Conservation (phyloP, 2,888 invertebrate species). For the Nemotelus nigrinus region DNA sequence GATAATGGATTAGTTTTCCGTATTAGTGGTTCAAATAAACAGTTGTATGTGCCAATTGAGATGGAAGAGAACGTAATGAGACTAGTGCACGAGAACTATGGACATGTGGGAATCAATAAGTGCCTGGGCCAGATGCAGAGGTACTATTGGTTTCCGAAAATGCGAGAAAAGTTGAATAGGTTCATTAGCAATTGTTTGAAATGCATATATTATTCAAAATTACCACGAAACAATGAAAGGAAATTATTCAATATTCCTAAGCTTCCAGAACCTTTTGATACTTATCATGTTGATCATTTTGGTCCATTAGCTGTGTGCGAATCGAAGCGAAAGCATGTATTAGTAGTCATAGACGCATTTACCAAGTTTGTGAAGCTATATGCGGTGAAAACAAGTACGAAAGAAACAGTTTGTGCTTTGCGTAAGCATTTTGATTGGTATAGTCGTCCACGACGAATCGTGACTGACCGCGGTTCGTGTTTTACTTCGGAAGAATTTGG, state of each 20-base stretch:
- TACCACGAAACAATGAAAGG: slow-evolving; percentile 2
- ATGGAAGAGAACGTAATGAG: slow-evolving; percentile 11
- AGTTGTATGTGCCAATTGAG: not conserved
- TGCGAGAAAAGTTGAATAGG: not conserved
- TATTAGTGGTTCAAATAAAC: not conserved
- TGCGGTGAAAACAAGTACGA: no score
- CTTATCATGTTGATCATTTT: no score
- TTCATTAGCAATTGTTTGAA: slow-evolving; percentile 26
- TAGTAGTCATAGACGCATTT: no score
- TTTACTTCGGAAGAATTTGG: no score
- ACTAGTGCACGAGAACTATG: not conserved
- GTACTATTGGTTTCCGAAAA: slow-evolving; percentile 38
- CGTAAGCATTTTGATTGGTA: not conserved
- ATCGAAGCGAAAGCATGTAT: no score
- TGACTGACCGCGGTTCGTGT: no score
- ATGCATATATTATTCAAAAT: slow-evolving; percentile 15
- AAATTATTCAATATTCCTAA: slow-evolving; percentile 31
- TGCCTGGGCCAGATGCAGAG: slow-evolving; percentile 6
- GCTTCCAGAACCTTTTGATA: slow-evolving; percentile 18
- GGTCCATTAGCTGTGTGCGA: no score
- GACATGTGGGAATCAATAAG: slow-evolving; percentile 6
- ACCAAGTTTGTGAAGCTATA: no score
- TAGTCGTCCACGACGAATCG: no score
- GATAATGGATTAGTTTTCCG: slow-evolving; percentile 11
- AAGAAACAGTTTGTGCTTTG: no score